Conservation (phyloP, 2,797 vertebrate genomes). For the Rachycentron canadum region DNA sequence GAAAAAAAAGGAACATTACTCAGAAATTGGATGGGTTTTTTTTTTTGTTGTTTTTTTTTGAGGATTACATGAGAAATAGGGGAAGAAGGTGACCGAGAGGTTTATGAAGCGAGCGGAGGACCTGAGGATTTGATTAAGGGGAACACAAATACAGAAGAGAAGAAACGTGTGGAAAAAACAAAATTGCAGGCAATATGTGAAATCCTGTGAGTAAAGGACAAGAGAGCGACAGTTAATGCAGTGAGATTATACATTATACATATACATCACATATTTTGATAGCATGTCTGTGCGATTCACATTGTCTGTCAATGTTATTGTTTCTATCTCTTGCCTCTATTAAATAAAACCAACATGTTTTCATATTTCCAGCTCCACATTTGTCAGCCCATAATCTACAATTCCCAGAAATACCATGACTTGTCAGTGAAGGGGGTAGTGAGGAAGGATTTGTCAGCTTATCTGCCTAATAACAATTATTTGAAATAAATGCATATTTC, state of each 20-base stretch:
- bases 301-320: slow-evolving; percentile 30
- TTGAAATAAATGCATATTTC: slow-evolving; percentile 61
- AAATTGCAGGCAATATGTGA: not conserved
- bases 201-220: slow-evolving; percentile 1
- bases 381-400: slow-evolving; percentile 67
- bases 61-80: slow-evolving; percentile 1
- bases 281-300: slow-evolving; percentile 20
- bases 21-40: not conserved
- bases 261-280: slow-evolving; percentile 16
- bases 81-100: slow-evolving; percentile 5
- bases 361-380: slow-evolving; percentile 45
- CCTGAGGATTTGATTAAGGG: not conserved
- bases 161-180: slow-evolving; percentile 6
- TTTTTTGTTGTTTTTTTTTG: not conserved
- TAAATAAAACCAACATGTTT: slow-evolving; percentile 44
- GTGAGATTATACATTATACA: slow-evolving; percentile 17
- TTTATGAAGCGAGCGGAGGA: slow-evolving; percentile 10
- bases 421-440: slow-evolving; percentile 44
- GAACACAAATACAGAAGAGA: slow-evolving; percentile 1
- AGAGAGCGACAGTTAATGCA: not conserved
- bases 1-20: slow-evolving; percentile 25
- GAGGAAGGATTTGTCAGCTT: slow-evolving; percentile 70
- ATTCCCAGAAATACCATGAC: slow-evolving; percentile 63
- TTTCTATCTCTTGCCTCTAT: slow-evolving; percentile 49
- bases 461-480: slow-evolving; percentile 74